Conservation (phyloP, 2,797 vertebrate genomes). For the Ficedula albicollis region DNA sequence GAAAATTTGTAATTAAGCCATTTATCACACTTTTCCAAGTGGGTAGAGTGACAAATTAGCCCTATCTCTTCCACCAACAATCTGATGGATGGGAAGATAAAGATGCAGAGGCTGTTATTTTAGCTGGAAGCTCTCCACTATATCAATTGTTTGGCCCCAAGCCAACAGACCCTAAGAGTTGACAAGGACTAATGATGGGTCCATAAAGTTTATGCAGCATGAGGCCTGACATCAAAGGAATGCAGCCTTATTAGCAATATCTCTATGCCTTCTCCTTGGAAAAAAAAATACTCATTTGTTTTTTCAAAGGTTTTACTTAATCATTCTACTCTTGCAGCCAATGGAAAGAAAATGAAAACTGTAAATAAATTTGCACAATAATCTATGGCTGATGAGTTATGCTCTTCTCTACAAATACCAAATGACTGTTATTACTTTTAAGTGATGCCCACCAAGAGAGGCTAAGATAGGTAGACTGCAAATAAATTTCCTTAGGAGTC, state of each 20-base stretch:
- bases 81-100: slow-evolving; percentile 71
- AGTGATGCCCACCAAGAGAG: not conserved
- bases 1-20: slow-evolving; percentile 67
- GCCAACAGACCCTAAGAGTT: slow-evolving; percentile 47
- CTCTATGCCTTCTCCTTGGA: not conserved
- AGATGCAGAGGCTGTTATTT: slow-evolving; percentile 71
- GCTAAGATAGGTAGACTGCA: not conserved
- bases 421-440: not conserved
- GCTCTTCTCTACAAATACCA: not conserved
- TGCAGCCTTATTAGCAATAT: slow-evolving; percentile 31
- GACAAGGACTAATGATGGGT: slow-evolving; percentile 60
- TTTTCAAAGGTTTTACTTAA: not conserved
- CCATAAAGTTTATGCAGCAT: slow-evolving; percentile 20
- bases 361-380: not conserved
- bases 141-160: slow-evolving; percentile 57
- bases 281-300: not conserved
- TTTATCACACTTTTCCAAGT: slow-evolving; percentile 70
- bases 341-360: not conserved
- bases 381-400: accelerated
- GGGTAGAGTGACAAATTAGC: slow-evolving; percentile 67
- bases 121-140: slow-evolving; percentile 63
- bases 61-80: slow-evolving; percentile 16
- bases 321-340: not conserved
- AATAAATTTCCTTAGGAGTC: not conserved
- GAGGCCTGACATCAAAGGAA: slow-evolving; percentile 47